phyloP scores from a whole-genome alignment of 2,797 vertebrate genomes.

The Thripadectes ignobilis region DNA sequence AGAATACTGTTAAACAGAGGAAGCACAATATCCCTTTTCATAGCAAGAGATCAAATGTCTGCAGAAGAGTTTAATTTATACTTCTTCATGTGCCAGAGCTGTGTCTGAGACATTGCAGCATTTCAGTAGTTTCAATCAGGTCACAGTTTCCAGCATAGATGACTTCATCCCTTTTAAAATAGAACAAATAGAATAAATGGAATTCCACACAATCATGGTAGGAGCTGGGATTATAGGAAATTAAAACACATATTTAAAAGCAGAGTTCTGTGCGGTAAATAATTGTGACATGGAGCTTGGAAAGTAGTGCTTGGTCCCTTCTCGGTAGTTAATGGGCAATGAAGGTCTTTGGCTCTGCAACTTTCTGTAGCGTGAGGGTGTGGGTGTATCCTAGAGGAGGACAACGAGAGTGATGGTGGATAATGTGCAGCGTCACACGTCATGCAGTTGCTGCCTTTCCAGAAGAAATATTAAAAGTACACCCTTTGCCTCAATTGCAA shows the following conservation, averaged over 20 bases:
- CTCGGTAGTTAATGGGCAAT: neutral
- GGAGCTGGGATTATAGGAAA: constrained; percentile 73
- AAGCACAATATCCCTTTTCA: constrained; percentile 80
- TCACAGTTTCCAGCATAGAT: constrained; percentile 77
- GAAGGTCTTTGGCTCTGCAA: neutral
- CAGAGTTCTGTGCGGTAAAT: constrained; percentile 42
- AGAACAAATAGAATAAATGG: constrained; percentile 76
- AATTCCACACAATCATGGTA: constrained; percentile 73
- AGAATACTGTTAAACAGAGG: constrained; percentile 75
- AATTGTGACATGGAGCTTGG: constrained; percentile 25
- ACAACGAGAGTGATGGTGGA: constrained; percentile 27
- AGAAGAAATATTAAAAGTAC: neutral
- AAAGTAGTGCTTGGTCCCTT: constrained; percentile 40
- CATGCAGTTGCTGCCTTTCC: neutral
- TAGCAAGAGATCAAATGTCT: constrained; percentile 77
- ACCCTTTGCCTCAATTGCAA: neutral
- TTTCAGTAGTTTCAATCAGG: constrained; percentile 72
- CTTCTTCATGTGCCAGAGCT: constrained; percentile 72
- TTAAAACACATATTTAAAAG: constrained; percentile 70
- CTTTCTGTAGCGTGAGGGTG: neutral
- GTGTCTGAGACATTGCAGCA: constrained; percentile 72
- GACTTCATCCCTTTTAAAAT: constrained; percentile 78
- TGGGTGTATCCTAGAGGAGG: constrained; percentile 17
- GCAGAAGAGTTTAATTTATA: constrained; percentile 79
- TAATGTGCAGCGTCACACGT: neutral